Evolutionary conservation across 2,888 invertebrate species (phyloP).

Genomic region (Cheilosia impressa): DNA sequence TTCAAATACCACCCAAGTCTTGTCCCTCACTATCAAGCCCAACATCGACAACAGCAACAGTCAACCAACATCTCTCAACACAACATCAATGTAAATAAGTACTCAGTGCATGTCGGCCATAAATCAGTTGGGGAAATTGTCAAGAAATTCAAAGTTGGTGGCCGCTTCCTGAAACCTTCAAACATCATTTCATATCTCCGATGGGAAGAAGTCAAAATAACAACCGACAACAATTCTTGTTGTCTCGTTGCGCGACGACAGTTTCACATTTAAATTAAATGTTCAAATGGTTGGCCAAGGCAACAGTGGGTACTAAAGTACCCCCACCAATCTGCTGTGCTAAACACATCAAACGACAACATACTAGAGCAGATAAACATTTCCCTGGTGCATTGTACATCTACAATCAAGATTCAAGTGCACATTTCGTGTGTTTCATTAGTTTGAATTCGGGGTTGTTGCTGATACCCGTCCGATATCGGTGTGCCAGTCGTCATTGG

Average conservation of each 20-base stretch:
- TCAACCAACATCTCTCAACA: conserved; percentile 33
- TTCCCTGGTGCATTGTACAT: conserved; percentile 44
- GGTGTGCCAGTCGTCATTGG: conserved; percentile 1
- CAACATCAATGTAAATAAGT: conserved; percentile 49
- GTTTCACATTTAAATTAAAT: conserved; percentile 72
- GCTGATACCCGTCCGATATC: conserved; percentile 34
- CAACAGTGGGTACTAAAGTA: not conserved
- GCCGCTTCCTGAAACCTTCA: conserved; percentile 48
- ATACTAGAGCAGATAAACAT: conserved; percentile 69
- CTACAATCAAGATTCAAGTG: conserved; percentile 67
- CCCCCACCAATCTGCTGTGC: conserved; percentile 45
- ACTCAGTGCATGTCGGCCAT: conserved; percentile 41
- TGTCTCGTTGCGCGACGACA: conserved; percentile 39
- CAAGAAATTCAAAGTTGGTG: conserved; percentile 53
- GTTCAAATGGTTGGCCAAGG: conserved; percentile 9
- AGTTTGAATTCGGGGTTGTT: conserved; percentile 56
- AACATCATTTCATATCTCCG: conserved; percentile 61
- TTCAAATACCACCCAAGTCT: conserved; percentile 52
- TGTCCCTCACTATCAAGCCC: conserved; percentile 20
- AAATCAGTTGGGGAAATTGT: conserved; percentile 38
- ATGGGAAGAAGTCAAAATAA: conserved; percentile 49
- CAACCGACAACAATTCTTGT: conserved; percentile 13
- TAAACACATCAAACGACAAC: conserved; percentile 73
- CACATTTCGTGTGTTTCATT: conserved; percentile 74
- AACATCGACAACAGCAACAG: conserved; percentile 7